These are phyloP conservation scores for Thymallus thymallus DNA, from an alignment of 2,113 vertebrate genomes.

Conservation along the genomic window DNA sequence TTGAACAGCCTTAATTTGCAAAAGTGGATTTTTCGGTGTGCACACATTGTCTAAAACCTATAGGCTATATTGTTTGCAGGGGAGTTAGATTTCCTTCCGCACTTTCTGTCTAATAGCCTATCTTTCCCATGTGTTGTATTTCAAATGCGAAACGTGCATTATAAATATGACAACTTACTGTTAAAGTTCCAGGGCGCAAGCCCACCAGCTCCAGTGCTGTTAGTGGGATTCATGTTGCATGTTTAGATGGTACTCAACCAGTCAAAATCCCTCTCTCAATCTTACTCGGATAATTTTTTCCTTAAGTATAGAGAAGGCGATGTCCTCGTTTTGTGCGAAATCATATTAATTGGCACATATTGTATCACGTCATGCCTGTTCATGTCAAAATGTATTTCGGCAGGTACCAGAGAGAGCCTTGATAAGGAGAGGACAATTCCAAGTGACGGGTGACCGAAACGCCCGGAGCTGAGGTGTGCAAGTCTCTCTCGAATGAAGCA, in stretches of 20 bases:
- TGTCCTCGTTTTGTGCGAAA: conserved; percentile 8
- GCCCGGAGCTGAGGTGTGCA: conserved; percentile 13
- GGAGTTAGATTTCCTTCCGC: not conserved
- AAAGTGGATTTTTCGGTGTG: not conserved
- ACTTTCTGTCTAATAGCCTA: not conserved
- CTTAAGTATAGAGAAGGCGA: not conserved
- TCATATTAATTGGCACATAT: not conserved
- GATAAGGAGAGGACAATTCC: not conserved
- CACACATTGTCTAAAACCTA: too few species aligned
- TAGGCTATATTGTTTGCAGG: too few species aligned
- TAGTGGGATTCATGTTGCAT: conserved; percentile 58
- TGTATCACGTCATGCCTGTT: conserved; percentile 2
- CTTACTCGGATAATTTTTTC: conserved; percentile 10
- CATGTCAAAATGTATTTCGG: conserved; percentile 10
- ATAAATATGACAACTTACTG: conserved; percentile 42
- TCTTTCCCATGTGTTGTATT: not conserved
- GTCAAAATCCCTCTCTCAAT: conserved; percentile 16
- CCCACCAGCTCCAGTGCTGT: conserved; percentile 49
- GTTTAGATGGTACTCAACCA: conserved; percentile 26
- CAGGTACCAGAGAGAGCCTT: not conserved
- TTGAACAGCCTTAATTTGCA: not conserved
- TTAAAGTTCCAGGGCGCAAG: conserved; percentile 50
- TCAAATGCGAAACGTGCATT: not conserved
- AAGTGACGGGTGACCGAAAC: conserved; percentile 8
- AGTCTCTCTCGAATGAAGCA: conserved; percentile 8